Base-by-base conservation (phyloP, 2,113 vertebrate genomes). In the Acinonyx jubatus region DNA sequence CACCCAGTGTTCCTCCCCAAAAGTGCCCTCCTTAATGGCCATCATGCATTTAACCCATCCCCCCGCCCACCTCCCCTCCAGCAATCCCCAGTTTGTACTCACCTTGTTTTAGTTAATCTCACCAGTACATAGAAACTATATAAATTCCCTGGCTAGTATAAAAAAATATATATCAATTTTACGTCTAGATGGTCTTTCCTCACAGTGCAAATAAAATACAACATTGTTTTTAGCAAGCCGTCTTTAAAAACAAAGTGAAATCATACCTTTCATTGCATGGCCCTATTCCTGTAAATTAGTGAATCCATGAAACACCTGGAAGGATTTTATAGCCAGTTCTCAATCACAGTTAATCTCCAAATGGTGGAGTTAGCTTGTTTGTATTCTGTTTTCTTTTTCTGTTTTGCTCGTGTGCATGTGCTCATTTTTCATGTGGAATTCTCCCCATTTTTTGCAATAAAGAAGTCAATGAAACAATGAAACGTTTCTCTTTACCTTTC, bases 401-500 rank as follows among this genome's bases (percentile, higher is more conserved):
- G 27, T 85, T 55, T 84, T 48, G 19, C 41, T 31, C 57, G 13
- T 16, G 4, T 23, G 9, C 41, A 74, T 33, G 48, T 78, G 94
- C 14, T 29, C 38, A 38, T 63, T 78, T 96, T 74, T 52, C 79
- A 92, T 36, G 9, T 8, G 63, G 18, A 93, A 66, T 10, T 71
- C 50, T 89, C 12, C 2, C 50, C 16, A 25, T 55, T 48, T 82
- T 71, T 89, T 45, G 15, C 41, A 71, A 23, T 73, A 79, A 90
- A 73, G 19, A 74, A 74, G 16, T 83, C 4, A 87, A 27, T 41
- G 25, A 94, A 86, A 76, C 0, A 95, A 79, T 3, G 23, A 66
- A 92, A 68, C 65, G 0, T 14, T 80, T 93, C 85, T 55, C 94
- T 89, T 92, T 97, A 99, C 99, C 99, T 99, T 99, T 99, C 76